Conservation (phyloP, 23 tunicate genomes). For the Corella eumyota region DNA sequence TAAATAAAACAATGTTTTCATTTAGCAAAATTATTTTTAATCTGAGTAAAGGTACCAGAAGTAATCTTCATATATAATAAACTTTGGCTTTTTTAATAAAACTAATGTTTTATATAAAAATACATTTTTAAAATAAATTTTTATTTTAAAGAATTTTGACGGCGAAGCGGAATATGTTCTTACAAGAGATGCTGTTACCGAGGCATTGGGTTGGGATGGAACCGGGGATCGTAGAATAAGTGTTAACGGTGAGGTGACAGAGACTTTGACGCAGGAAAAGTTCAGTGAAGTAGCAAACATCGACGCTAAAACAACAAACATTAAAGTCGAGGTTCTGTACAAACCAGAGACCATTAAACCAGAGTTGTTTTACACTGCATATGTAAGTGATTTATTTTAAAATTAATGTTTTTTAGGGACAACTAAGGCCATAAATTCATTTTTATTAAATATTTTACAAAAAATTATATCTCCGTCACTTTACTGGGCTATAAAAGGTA, state of each 20-base stretch:
- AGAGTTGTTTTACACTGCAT: slow-evolving; percentile 70
- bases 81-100: too few relatives aligned
- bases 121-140: not conserved
- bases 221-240: slow-evolving; percentile 4
- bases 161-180: slow-evolving; percentile 20
- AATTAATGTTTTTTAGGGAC: not conserved
- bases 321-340: slow-evolving; percentile 37
- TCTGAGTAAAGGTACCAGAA: too few relatives aligned
- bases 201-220: slow-evolving; percentile 36
- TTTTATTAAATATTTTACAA: too few relatives aligned
- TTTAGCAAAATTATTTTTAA: not conserved
- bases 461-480: too few relatives aligned
- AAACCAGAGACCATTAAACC: slow-evolving; percentile 53
- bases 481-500: too few relatives aligned
- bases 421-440: too few relatives aligned
- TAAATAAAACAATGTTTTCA: not conserved
- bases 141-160: slow-evolving; percentile 30
- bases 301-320: slow-evolving; percentile 17
- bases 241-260: slow-evolving; percentile 44
- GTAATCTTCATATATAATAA: too few relatives aligned
- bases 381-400: slow-evolving; percentile 37
- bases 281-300: slow-evolving; percentile 29
- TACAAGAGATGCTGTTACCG: slow-evolving; percentile 8
- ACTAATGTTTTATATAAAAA: too few relatives aligned
- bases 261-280: slow-evolving; percentile 17